Evolutionary conservation across 2,797 vertebrate species (phyloP).

Genomic region (Chiroxiphia lanceolata): DNA sequence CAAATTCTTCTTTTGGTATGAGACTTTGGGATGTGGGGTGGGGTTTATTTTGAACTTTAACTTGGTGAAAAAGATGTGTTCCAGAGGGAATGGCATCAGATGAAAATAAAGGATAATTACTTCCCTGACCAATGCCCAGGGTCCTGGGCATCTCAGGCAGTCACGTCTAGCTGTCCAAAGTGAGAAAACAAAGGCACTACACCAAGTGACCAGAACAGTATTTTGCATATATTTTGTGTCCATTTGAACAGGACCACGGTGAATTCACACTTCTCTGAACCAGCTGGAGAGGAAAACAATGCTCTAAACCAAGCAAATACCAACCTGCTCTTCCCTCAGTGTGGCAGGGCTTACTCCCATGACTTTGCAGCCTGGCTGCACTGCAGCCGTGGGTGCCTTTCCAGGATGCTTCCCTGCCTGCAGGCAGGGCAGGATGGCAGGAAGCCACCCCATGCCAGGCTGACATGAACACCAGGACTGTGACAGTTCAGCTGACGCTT

Average conservation of each 20-base stretch:
- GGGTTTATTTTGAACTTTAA: background rate
- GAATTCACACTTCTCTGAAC: background rate
- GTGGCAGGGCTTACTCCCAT: background rate
- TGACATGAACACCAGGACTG: background rate
- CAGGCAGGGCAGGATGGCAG: rapidly evolving
- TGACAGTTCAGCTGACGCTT: background rate
- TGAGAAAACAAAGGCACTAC: background rate
- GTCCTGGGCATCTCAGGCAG: background rate
- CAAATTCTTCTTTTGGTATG: background rate
- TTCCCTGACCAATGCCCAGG: background rate
- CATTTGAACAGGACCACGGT: background rate
- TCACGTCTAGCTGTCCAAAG: background rate
- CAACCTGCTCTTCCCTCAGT: background rate
- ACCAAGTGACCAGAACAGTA: background rate
- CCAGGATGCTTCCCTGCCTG: background rate
- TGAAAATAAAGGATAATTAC: background rate
- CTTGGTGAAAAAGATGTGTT: background rate
- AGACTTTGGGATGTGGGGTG: background rate
- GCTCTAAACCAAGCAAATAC: background rate
- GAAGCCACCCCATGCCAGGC: background rate
- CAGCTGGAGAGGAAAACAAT: background rate
- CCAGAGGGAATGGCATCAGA: background rate
- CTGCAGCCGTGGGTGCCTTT: background rate
- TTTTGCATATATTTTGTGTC: background rate
- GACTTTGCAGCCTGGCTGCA: background rate